These are phyloP conservation scores for Cossypha dichroa DNA, from an alignment of 2,797 vertebrate species.

Conservation along the genomic window DNA sequence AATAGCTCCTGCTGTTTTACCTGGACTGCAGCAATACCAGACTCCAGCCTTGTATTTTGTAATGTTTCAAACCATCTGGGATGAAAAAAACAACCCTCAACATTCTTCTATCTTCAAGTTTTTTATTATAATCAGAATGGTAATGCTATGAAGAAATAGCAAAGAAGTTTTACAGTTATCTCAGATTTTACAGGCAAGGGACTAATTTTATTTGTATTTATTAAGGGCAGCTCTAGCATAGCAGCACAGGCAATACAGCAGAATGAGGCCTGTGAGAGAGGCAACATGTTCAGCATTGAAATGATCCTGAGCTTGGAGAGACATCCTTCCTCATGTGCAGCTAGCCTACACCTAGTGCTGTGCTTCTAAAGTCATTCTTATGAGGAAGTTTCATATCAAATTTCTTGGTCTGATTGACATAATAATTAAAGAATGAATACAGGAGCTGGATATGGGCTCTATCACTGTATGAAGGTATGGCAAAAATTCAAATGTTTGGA, in stretches of 20 bases:
- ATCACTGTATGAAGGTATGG: background rate
- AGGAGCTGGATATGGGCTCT: background rate
- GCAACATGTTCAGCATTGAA: constrained; percentile 10
- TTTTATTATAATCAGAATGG: background rate
- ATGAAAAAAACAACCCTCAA: background rate
- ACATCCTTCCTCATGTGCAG: background rate
- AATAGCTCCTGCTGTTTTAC: constrained; percentile 63
- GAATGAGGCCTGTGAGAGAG: background rate
- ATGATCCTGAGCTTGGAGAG: background rate
- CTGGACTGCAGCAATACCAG: constrained; percentile 50
- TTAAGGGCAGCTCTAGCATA: background rate
- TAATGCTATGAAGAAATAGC: background rate
- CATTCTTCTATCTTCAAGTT: background rate
- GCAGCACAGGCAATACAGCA: background rate
- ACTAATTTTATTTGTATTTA: constrained; percentile 12
- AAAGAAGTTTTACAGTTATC: background rate
- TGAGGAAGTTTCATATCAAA: background rate
- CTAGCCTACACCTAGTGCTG: background rate
- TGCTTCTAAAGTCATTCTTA: background rate
- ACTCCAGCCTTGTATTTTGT: background rate
- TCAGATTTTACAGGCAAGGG: background rate
- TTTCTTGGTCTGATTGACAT: constrained; percentile 1
- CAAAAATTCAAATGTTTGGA: background rate
- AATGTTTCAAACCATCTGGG: constrained; percentile 34
- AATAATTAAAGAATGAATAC: background rate